phyloP scores from a whole-genome alignment of 2,113 vertebrate species.

The Nematolebias whitei region DNA sequence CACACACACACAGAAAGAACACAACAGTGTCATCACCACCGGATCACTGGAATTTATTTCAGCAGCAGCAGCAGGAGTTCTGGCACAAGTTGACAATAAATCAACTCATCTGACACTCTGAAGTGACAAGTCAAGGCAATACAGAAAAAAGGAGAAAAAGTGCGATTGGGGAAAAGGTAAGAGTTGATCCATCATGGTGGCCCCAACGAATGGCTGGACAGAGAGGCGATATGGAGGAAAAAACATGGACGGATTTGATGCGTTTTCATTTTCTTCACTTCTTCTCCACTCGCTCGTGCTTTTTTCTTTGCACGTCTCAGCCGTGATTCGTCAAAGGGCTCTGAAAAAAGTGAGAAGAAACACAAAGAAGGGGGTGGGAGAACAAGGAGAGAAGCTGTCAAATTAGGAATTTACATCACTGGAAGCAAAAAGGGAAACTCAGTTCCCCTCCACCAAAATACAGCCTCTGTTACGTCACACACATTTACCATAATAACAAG shows the following conservation, averaged over 20 bases:
- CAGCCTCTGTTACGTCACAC: not conserved
- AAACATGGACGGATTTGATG: conserved; percentile 34
- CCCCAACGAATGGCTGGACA: conserved; percentile 49
- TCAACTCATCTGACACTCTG: conserved; percentile 63
- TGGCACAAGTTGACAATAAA: conserved; percentile 64
- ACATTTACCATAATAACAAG: not conserved
- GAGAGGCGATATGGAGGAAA: not conserved
- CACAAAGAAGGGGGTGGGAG: not conserved
- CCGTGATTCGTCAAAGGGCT: conserved; percentile 58
- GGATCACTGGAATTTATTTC: conserved; percentile 74
- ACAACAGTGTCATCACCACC: conserved; percentile 63
- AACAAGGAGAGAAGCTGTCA: conserved; percentile 25
- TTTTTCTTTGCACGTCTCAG: conserved; percentile 49
- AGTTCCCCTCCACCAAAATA: conserved; percentile 16
- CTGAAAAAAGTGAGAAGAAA: conserved; percentile 32
- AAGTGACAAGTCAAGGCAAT: conserved; percentile 65
- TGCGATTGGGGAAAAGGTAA: conserved; percentile 4
- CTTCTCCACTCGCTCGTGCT: conserved; percentile 14
- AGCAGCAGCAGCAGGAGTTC: conserved; percentile 50
- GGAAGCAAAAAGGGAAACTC: conserved; percentile 21
- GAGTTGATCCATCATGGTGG: conserved; percentile 23
- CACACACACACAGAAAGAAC: conserved; percentile 39
- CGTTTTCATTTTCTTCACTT: conserved; percentile 34
- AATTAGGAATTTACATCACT: conserved; percentile 34
- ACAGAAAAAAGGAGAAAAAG: conserved; percentile 41